phyloP scores from a whole-genome alignment of 2,113 vertebrate genomes.

The Cnemophilus loriae region DNA sequence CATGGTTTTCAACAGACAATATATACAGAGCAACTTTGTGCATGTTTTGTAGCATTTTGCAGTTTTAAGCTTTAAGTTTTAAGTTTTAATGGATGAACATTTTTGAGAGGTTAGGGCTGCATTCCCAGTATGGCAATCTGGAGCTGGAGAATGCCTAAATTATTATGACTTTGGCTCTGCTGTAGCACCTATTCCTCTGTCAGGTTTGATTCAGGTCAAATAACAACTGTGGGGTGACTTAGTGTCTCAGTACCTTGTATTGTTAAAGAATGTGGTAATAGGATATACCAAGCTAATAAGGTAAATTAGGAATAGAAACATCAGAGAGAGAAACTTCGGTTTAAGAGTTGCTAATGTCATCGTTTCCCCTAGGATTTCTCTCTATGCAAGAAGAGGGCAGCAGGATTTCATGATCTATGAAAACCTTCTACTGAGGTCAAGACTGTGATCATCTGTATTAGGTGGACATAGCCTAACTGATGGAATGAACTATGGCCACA shows the following conservation, averaged over 20 bases:
- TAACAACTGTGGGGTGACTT: background rate
- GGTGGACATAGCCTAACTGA: background rate
- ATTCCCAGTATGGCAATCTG: fast-evolving
- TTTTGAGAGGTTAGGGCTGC: background rate
- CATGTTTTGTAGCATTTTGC: background rate
- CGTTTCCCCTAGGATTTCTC: background rate
- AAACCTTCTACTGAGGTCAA: background rate
- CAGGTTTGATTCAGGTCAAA: background rate
- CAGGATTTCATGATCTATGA: background rate
- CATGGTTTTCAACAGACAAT: background rate
- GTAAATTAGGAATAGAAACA: background rate
- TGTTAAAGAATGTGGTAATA: background rate
- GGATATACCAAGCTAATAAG: background rate
- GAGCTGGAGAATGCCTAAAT: background rate
- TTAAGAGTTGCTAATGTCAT: background rate
- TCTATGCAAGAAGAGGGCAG: background rate
- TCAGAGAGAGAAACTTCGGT: background rate
- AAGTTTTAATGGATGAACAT: fast-evolving
- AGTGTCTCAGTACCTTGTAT: background rate
- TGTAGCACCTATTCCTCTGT: background rate
- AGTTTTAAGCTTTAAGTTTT: background rate
- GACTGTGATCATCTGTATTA: background rate
- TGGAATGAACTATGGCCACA: background rate
- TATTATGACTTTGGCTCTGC: background rate
- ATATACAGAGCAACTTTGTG: background rate